A percentile compares a stretch with the other conserved stretches of the same genome.
phyloP scores from a whole-genome alignment of 2,797 vertebrate genomes.

The Hemitrygon akajei region DNA sequence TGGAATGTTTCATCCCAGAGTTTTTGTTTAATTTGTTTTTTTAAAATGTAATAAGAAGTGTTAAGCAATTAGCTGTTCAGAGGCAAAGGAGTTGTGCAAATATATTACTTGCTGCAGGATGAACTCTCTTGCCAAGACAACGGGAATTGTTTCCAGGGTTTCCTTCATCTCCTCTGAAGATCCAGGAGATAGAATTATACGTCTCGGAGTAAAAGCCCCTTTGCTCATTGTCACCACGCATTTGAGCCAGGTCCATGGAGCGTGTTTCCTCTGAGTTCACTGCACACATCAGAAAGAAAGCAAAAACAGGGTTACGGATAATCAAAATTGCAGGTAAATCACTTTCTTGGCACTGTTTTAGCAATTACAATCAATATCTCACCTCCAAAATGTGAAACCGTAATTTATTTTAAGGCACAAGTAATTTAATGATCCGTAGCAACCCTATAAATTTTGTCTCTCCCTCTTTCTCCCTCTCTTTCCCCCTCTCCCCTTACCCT shows the following conservation, averaged over 20 bases:
- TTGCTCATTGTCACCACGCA: constrained; percentile 60
- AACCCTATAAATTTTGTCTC: background rate
- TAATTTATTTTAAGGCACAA: background rate
- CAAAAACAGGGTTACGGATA: background rate
- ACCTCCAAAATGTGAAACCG: background rate
- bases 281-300: constrained; percentile 40
- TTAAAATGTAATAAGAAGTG: background rate
- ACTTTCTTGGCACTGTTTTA: background rate
- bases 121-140: constrained; percentile 63
- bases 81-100: background rate
- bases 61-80: background rate
- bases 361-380: background rate
- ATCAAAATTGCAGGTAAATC: background rate
- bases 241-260: constrained; percentile 59
- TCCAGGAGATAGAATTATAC: constrained; percentile 82
- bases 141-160: constrained; percentile 55
- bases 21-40: background rate
- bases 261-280: constrained; percentile 70
- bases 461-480: background rate
- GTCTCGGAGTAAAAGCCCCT: constrained; percentile 81
- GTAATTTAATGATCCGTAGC: background rate
- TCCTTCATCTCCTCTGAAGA: constrained; percentile 73
- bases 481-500: too few species aligned
- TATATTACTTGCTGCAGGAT: constrained; percentile 68
- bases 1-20: background rate